Evolutionary conservation across 2,888 invertebrate species (phyloP), one percentile per base, ranked within the genome.

Genomic region (Andrena praecox): DNA sequence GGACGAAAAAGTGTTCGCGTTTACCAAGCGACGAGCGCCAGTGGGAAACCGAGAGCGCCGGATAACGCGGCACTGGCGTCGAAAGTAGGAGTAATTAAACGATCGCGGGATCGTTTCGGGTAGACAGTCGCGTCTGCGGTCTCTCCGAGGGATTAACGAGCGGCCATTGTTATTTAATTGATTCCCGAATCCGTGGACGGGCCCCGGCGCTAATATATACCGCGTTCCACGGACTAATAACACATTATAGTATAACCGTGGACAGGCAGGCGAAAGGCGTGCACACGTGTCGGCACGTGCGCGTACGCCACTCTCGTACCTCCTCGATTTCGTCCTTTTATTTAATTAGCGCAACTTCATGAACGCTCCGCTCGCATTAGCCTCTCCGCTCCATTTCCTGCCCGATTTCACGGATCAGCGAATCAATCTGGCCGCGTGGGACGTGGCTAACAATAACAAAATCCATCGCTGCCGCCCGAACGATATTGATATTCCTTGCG

Each of bases 311-410:
- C 67, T 88, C 90, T 82, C 82, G 84, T 84, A 89, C 12, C 89
- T 87, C 86, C 89, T 84, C 91, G 85, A 92, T 91, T 89, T 87
- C 89, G 87, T 87, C 90, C 91, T 92, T 92, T 93, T 91, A 93
- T 93, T 93, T 93, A 93, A 93, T 93, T 93, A 93, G 92, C 89
- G 74, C 85, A 81, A 89, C 85, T 84, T 88, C 87, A 87, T 85
- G 89, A 87, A 82, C 80, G 77, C 81, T 24, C 60, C 52, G 80
- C 54, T 60, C 75, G 20, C 80, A 87, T 85, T 84, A 85, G 69
- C 62, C 80, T 62, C 72, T 71, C 12, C 42, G 81, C 86, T 82
- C 82, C 85, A 85, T 85, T 87, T 88, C 82, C 86, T 80, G 79
- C 84, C 84, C 88, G 87, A 87, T 87, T 87, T 85, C 72, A 87